Base-by-base conservation (phyloP, 1,140 invertebrate genomes). In the Drosophila prosaltans region DNA sequence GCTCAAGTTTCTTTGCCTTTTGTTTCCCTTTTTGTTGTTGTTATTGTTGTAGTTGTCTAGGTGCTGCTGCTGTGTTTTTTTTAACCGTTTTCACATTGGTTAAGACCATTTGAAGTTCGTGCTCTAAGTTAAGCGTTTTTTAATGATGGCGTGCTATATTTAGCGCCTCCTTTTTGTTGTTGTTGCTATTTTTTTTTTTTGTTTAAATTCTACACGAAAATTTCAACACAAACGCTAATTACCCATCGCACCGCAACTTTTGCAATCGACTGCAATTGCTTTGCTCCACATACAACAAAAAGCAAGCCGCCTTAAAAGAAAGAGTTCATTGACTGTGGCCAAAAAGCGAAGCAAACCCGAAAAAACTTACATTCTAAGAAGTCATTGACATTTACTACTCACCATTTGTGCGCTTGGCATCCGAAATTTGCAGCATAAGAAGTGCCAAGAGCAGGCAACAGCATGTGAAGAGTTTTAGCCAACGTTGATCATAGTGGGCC, bases 81-180 rank as follows among this genome's bases (percentile, higher is more conserved):
- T 41, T 74, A 82, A 88, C 88, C 83, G 83, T 83, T 80, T 81
- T 79, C 61, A 24, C 45, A 51, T 64, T 66, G 66, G 66, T 55
- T 26, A 26, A 51, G 72, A 69, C 64, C 62, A 57, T 75, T 75
- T 65, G 62, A 79, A 79, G 76, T 79, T 79, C 76, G 76, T 80
- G 82, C 73, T 41, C 8, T 28, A 51, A 21, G 40, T 73, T 86
- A 86, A 86, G 83, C 83, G 73, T 70, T 86, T 86, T 86, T 86
- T 86, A 86, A 86, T 86, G 83, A 86, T 88, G 72, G 72, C 80
- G 83, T 78, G 83, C 83, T 78, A 88, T 82, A 74, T 85, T 88
- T 88, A 78, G 80, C 80, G 78, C 80, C 83, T 71, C 61, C 45
- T 61, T 48, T 48, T 48, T 45, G 16, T 45, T 45, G 21, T 48